Evolutionary conservation across 2,797 vertebrate species (phyloP), one percentile per base, ranked within the genome.

Genomic region (Tachyglossus aculeatus): DNA sequence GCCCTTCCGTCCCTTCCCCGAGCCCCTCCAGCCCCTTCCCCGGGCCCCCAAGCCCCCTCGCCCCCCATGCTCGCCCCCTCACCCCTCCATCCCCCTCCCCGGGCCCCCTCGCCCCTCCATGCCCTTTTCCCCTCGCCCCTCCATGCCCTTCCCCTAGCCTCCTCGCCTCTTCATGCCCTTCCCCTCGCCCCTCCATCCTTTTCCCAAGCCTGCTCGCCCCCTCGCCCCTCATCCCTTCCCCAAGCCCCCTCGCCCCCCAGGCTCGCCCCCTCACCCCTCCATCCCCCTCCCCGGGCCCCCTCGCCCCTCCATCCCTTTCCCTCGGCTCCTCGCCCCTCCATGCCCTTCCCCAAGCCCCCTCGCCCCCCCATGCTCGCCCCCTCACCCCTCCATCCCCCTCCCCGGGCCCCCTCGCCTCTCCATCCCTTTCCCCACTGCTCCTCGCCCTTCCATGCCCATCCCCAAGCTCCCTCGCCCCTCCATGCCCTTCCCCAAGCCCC

Each of bases 321-420:
- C 10, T 22, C 7, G 19, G 9, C 8, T 15, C 25, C 6, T 22
- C 19, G 19, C 14, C 9, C 38, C 1, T 39, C 12, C 13, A n/a
- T 19, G 48, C 10, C 12, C 4, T 33, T 7, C 6, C n/a, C n/a
- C 8, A 7, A 7, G 16, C 33, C 65, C 64, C 58, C 66, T 78
- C 53, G 70, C 62, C 60, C 60, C 24, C 19, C 59, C 65, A 60
- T 55, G 47, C 24, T 48, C 24, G 18, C 24, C 57, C 31, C 45
- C 53, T 62, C 41, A 71, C 68, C 67, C 63, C 78, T 74, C 63
- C 72, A 71, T 72, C 78, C 71, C 56, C 72, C 78, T 72, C 71
- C 15, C 22, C 21, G 4, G 36, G 9, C 16, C n/a, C 16, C 19
- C 4, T 9, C 9, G 9, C 50, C 4, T 34, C 29, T 31, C n/a